Evolutionary conservation across 2,888 invertebrate species (phyloP).

Genomic region (Ectemnius lituratus): DNA sequence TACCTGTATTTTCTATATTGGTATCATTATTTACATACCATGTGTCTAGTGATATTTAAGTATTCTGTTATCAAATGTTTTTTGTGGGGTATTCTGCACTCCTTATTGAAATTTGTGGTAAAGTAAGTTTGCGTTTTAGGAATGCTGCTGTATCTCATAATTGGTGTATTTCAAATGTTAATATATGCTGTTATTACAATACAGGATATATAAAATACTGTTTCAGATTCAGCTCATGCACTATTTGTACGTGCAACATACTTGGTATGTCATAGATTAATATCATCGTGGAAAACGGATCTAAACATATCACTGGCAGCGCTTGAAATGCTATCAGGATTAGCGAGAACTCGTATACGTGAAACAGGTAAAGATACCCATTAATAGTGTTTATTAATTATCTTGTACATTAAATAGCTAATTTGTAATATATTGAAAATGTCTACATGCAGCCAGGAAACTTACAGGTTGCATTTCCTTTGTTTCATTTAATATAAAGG

Average conservation of each 20-base stretch:
- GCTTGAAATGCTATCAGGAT: conserved; percentile 92
- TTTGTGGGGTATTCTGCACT: conserved; percentile 22
- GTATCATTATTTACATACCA: conserved; percentile 37
- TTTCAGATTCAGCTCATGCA: conserved; percentile 89
- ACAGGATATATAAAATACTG: conserved; percentile 37
- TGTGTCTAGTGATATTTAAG: conserved; percentile 30
- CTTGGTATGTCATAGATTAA: conserved; percentile 95
- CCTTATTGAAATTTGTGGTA: not conserved
- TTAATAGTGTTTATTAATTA: conserved; percentile 6
- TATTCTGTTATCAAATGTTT: conserved; percentile 41
- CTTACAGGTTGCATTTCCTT: conserved; percentile 77
- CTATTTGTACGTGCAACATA: conserved; percentile 95
- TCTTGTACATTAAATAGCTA: conserved; percentile 2
- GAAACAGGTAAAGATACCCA: conserved; percentile 85
- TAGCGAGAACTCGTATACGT: conserved; percentile 92
- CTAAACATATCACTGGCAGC: conserved; percentile 96
- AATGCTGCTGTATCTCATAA: conserved; percentile 1
- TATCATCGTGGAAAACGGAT: conserved; percentile 97
- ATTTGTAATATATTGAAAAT: conserved; percentile 25
- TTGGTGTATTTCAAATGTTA: not conserved
- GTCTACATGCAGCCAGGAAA: conserved; percentile 79
- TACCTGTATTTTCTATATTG: conserved; percentile 62
- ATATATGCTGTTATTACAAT: not conserved
- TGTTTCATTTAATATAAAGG: conserved; percentile 3
- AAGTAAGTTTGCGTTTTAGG: not conserved